Evolutionary conservation across 2,113 vertebrate genomes (phyloP).

Genomic region (Laterallus jamaicensis): DNA sequence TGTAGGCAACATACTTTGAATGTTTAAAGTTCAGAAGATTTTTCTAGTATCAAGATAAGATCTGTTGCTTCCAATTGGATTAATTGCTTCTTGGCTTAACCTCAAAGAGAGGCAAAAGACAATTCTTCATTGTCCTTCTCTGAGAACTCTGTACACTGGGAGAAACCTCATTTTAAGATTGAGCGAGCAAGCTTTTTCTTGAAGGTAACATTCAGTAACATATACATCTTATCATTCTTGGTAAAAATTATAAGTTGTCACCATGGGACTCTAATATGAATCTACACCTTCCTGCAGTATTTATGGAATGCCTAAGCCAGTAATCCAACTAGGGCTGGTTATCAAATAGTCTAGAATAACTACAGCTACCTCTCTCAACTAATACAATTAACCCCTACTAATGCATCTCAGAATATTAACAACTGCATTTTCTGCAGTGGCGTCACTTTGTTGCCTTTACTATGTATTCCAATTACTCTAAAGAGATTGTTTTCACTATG

Average conservation of each 20-base stretch:
- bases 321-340: neutral
- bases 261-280: neutral
- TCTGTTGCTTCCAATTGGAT: neutral
- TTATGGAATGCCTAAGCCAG: neutral
- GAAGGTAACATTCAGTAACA: neutral
- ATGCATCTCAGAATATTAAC: neutral
- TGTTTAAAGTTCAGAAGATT: neutral
- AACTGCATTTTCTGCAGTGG: neutral
- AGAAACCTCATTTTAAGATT: neutral
- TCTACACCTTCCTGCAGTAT: neutral
- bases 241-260: neutral
- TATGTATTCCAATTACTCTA: neutral
- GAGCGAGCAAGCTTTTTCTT: neutral
- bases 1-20: neutral
- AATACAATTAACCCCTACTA: neutral
- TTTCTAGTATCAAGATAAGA: neutral
- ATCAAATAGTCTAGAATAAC: neutral
- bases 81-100: constrained; percentile 13
- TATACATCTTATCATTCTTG: neutral
- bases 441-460: neutral
- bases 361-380: rapidly evolving
- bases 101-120: neutral
- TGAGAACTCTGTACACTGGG: neutral
- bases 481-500: neutral
- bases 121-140: neutral